Evolutionary conservation across 1,140 invertebrate genomes (phyloP), one percentile per base, ranked within the genome.

Genomic region (Muscidifurax raptorellus): DNA sequence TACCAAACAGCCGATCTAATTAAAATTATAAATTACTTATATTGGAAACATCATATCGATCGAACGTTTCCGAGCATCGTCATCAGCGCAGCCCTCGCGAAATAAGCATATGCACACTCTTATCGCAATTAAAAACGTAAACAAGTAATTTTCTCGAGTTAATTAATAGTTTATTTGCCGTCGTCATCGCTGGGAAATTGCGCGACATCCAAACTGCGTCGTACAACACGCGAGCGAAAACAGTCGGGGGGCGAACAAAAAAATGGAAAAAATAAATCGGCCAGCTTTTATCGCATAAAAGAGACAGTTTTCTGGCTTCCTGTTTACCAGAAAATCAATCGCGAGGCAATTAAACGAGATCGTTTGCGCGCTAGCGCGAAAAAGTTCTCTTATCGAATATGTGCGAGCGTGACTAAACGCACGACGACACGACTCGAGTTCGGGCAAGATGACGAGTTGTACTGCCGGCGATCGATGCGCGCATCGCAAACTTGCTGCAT

Each of bases 271-370:
- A n/a, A n/a, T n/a, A n/a, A n/a, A 0, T 22, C 52, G 3, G 18
- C 9, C 13, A 2, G 13, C 25, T 30, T 30, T 74, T 72, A 81
- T 71, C 36, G 25, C 13, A 15, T 10, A 75, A 82, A 66, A 75
- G 27, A 47, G 66, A 59, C 25, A 71, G 27, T 82, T 82, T 82
- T 72, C 69, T 52, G 15, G n/a, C 28, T 27, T 32, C 30, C 72
- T 83, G 72, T 83, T 83, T 83, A 80, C 66, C 9, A 69, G 64
- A 80, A 80, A 80, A 80, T 80, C 78, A 80, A 80, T 80, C 78
- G 30, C 32, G 59, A 69, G 36, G 64, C 78, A 69, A 80, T 80
- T 69, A 67, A 80, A 80, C 2, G 27, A n/a, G 66, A 36, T 36
- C 28, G 12, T 22, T 79, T 52, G 36, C 13, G 44, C 44, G 44